Evolutionary conservation across 2,888 invertebrate genomes (phyloP).

Genomic region (Torymus tubicola): DNA sequence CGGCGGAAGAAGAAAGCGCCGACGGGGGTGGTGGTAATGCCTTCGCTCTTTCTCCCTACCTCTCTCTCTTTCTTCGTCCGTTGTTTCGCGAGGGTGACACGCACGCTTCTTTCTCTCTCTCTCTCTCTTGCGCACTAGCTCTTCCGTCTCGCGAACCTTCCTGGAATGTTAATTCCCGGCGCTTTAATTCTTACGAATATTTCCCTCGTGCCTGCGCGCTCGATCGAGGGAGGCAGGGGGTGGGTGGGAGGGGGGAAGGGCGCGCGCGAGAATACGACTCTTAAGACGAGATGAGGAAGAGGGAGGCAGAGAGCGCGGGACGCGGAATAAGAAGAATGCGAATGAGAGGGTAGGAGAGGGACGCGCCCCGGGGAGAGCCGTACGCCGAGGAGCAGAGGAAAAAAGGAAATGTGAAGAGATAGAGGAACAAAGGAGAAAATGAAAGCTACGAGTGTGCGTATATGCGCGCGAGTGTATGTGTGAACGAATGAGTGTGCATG

Average conservation of each 20-base stretch:
- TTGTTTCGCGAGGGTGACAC: conserved; percentile 74
- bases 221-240: conserved; percentile 50
- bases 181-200: conserved; percentile 77
- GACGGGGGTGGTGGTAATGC: conserved; percentile 71
- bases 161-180: conserved; percentile 76
- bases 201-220: conserved; percentile 69
- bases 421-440: neutral
- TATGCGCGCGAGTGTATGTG: neutral
- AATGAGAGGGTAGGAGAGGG: conserved; percentile 37
- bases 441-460: too few species aligned
- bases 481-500: neutral
- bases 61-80: conserved; percentile 57
- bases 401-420: neutral
- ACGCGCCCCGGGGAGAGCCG: conserved; percentile 51
- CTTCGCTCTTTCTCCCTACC: conserved; percentile 73
- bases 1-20: conserved; percentile 57
- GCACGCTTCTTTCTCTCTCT: conserved; percentile 65
- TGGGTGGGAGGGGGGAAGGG: conserved; percentile 33
- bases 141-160: conserved; percentile 62
- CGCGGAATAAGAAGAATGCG: conserved; percentile 52
- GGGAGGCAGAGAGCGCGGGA: conserved; percentile 28
- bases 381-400: conserved; percentile 25
- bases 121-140: conserved; percentile 65
- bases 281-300: conserved; percentile 47
- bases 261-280: conserved; percentile 34